Conservation (phyloP, 2,888 invertebrate species). For the Callyntrura guangdongensis region DNA sequence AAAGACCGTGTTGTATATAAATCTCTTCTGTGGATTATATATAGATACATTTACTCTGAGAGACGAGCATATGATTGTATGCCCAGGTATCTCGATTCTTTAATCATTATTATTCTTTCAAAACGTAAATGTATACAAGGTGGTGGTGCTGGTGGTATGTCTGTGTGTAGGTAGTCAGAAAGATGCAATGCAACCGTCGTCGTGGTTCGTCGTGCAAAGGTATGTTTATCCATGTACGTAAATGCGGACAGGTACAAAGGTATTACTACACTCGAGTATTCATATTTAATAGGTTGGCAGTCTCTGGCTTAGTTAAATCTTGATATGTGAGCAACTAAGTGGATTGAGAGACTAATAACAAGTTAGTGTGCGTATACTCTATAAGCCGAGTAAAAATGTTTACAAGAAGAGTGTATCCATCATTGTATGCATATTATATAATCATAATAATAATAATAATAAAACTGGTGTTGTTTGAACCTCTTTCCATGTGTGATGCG, state of each 20-base stretch:
- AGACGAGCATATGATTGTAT: too few relatives aligned
- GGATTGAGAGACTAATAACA: conserved; percentile 63
- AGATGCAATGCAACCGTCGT: not conserved
- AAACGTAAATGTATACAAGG: conserved; percentile 7
- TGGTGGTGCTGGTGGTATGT: not conserved
- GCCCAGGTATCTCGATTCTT: conserved; percentile 8
- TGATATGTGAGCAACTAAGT: conserved; percentile 75
- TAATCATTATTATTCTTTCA: conserved; percentile 58
- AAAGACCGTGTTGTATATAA: conserved; percentile 51
- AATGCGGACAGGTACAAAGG: not conserved
- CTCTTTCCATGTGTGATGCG: conserved; percentile 84
- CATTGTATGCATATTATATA: conserved; percentile 73
- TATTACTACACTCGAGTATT: conserved; percentile 1
- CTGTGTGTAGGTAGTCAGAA: too few relatives aligned
- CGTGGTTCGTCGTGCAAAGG: not conserved
- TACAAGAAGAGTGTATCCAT: conserved; percentile 54
- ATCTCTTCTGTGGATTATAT: not conserved
- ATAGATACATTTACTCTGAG: not conserved
- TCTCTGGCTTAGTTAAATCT: conserved; percentile 63
- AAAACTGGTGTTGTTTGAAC: conserved; percentile 83
- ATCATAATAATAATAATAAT: conserved; percentile 75
- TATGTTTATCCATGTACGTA: not conserved
- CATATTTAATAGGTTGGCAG: conserved; percentile 33
- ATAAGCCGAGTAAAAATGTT: conserved; percentile 6
- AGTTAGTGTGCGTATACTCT: conserved; percentile 3